These are phyloP conservation scores for Damaliscus lunatus DNA, from an alignment of 2,113 vertebrate species.

Conservation along the genomic window DNA sequence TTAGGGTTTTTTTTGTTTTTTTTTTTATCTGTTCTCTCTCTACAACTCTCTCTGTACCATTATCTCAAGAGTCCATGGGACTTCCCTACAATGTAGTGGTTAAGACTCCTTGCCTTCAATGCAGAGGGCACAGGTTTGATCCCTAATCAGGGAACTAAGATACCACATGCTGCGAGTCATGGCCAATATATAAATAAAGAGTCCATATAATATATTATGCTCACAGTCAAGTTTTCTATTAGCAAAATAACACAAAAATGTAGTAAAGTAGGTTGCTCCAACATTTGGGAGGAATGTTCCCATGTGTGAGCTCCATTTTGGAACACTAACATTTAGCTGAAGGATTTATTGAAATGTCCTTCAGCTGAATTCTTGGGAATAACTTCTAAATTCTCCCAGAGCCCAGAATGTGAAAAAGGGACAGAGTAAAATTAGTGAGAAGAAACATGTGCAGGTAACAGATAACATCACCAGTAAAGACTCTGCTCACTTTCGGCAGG, in stretches of 20 bases:
- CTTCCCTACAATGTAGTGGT: background rate
- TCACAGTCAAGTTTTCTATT: background rate
- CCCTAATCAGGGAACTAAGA: background rate
- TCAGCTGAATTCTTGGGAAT: conserved; percentile 7
- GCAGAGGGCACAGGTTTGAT: background rate
- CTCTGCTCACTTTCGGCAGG: background rate
- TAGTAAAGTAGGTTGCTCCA: background rate
- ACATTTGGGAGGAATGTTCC: background rate
- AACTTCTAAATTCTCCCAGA: background rate
- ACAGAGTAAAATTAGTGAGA: background rate
- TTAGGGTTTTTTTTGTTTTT: background rate
- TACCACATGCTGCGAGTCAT: background rate
- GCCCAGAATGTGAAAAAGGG: background rate
- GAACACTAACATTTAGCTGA: background rate
- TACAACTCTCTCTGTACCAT: background rate
- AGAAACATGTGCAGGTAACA: background rate
- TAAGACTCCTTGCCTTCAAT: background rate
- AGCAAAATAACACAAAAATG: conserved; percentile 3
- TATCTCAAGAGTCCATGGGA: background rate
- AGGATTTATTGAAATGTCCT: background rate
- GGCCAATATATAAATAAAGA: background rate
- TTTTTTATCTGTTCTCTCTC: background rate
- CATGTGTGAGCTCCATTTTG: background rate
- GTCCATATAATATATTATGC: background rate
- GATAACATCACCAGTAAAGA: background rate